These are phyloP conservation scores for Calidris pygmaea DNA, from an alignment of 2,113 vertebrate species.

Conservation along the genomic window DNA sequence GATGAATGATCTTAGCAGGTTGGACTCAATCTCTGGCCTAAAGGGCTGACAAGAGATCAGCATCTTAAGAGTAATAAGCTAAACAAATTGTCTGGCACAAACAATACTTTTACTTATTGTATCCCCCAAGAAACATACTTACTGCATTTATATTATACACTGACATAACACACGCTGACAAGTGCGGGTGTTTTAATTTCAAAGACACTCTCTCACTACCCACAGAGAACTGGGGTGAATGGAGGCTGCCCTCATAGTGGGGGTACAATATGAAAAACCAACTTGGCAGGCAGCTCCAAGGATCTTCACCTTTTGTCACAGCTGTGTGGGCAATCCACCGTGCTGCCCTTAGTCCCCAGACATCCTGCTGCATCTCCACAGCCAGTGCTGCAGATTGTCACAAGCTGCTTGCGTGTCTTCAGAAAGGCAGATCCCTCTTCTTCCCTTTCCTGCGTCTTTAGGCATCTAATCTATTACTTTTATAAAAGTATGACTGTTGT, in stretches of 20 bases:
- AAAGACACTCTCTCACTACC: background rate
- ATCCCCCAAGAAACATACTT: background rate
- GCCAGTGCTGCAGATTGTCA: background rate
- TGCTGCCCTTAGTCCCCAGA: background rate
- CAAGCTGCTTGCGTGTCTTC: background rate
- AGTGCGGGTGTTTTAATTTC: background rate
- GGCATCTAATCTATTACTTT: background rate
- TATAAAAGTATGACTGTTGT: background rate
- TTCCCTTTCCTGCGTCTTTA: background rate
- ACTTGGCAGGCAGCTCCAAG: background rate
- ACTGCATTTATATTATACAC: background rate
- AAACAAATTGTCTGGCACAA: background rate
- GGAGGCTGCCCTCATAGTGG: background rate
- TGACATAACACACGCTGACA: background rate
- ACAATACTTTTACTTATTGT: background rate
- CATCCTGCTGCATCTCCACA: background rate
- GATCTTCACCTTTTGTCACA: background rate
- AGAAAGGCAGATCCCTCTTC: background rate
- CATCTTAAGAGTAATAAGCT: background rate
- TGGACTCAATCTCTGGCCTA: background rate
- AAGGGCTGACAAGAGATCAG: background rate
- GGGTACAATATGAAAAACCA: background rate
- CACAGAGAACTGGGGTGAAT: background rate
- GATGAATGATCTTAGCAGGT: background rate
- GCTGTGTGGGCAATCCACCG: background rate